These are phyloP conservation scores for Caenorhabditis macrosperma DNA, from an alignment of 2,888 invertebrate species.

Conservation along the genomic window DNA sequence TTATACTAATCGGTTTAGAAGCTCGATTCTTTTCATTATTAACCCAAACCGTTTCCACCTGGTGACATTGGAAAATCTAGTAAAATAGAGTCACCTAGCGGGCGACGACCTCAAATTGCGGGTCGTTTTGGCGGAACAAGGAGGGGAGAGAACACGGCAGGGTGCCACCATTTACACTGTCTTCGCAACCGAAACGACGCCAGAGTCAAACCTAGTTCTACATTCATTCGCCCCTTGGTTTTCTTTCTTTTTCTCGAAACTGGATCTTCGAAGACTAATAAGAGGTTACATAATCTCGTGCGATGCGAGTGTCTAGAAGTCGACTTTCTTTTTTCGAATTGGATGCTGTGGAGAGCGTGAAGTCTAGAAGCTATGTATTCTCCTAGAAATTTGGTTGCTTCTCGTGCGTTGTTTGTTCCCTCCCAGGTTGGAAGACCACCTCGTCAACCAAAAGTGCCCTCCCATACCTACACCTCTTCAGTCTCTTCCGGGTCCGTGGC, in stretches of 20 bases:
- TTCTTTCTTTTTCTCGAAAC: not conserved
- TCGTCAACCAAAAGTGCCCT: too few species aligned
- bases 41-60: not conserved
- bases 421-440: too few species aligned
- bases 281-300: too few species aligned
- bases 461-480: not conserved
- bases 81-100: not conserved
- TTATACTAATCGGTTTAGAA: too few species aligned
- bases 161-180: slow-evolving; percentile 54
- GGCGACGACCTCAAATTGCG: slow-evolving; percentile 32
- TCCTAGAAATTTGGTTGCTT: too few species aligned
- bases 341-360: too few species aligned
- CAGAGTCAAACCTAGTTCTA: not conserved
- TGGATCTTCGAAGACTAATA: not conserved
- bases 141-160: slow-evolving; percentile 48
- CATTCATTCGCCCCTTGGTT: not conserved
- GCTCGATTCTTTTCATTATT: too few species aligned
- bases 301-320: too few species aligned
- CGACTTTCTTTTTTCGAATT: too few species aligned
- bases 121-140: slow-evolving; percentile 45
- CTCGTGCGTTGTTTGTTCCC: too few species aligned
- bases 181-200: slow-evolving; percentile 4
- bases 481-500: not conserved
- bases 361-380: too few species aligned
- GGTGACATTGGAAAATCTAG: not conserved